Evolutionary conservation across 2,797 vertebrate genomes (phyloP).

Genomic region (Sebastes kiyomatsui): DNA sequence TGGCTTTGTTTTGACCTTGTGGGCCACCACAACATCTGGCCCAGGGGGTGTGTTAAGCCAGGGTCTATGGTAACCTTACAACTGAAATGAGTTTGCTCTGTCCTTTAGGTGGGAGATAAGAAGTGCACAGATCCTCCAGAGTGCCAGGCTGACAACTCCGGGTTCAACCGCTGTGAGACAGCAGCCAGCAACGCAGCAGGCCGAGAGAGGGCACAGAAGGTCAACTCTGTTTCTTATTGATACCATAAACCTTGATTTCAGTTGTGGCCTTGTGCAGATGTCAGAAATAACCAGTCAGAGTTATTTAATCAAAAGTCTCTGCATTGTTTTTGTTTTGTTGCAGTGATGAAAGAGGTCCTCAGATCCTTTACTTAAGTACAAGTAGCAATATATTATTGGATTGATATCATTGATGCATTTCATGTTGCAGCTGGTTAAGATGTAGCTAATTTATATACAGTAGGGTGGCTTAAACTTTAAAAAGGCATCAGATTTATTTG

Average conservation of each 20-base stretch:
- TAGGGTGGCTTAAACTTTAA: not conserved
- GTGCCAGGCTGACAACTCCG: constrained; percentile 10
- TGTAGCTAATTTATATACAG: not conserved
- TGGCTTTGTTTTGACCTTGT: not conserved
- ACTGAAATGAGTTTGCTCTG: constrained; percentile 9
- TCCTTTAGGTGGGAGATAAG: constrained; percentile 70
- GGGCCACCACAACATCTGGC: not conserved
- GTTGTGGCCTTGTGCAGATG: not conserved
- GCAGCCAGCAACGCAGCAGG: constrained; percentile 47
- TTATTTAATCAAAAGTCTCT: not conserved
- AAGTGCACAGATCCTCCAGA: constrained; percentile 19
- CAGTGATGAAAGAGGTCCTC: not conserved
- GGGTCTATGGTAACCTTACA: not conserved
- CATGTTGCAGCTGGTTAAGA: not conserved
- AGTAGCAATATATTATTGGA: not conserved
- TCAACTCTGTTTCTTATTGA: constrained; percentile 5
- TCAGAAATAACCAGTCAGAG: not conserved
- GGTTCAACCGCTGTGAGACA: constrained; percentile 34
- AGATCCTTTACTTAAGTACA: not conserved
- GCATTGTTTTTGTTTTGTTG: not conserved
- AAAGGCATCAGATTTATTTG: not conserved
- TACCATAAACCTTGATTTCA: not conserved
- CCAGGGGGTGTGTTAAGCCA: not conserved
- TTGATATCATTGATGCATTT: not conserved
- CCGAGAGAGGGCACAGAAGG: constrained; percentile 70